Percentiles rank a stretch among this genome's conserved stretches.
These are phyloP conservation scores for Kryptopterus vitreolus DNA, from an alignment of 2,797 vertebrate genomes.

Conservation along the genomic window DNA sequence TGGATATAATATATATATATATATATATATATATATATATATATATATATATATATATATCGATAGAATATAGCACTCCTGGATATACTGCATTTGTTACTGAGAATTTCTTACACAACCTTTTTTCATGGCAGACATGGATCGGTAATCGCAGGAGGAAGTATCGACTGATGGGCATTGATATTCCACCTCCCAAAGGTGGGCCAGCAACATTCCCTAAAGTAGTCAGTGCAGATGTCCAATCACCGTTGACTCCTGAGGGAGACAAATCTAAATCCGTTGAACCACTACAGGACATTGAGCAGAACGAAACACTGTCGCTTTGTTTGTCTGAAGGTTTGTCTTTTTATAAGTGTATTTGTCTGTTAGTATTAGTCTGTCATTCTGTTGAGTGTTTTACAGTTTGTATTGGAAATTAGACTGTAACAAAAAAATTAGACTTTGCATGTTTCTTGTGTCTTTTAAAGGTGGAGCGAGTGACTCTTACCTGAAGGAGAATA, in stretches of 20 bases:
- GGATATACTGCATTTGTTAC: constrained; percentile 1
- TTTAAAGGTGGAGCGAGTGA: constrained; percentile 83
- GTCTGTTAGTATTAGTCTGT: not conserved
- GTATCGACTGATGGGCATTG: constrained; percentile 97
- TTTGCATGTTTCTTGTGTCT: constrained; percentile 33
- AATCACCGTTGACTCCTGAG: constrained; percentile 78
- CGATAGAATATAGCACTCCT: not conserved
- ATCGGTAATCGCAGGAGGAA: constrained; percentile 98
- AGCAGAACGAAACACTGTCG: constrained; percentile 85
- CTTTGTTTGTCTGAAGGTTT: constrained; percentile 76
- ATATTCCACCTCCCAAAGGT: constrained; percentile 93
- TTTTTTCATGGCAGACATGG: constrained; percentile 83
- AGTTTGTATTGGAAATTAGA: not conserved
- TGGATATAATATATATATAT: too few relatives aligned
- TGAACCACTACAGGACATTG: constrained; percentile 83
- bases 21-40: too few relatives aligned
- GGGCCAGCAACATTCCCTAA: constrained; percentile 89
- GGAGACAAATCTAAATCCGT: constrained; percentile 75
- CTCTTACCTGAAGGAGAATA: constrained; percentile 78
- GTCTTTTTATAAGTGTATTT: not conserved
- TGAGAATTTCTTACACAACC: constrained; percentile 13
- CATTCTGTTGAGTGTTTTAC: not conserved
- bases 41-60: too few relatives aligned
- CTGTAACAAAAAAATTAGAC: not conserved
- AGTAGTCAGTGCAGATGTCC: constrained; percentile 75